Base-by-base conservation (phyloP, 2,888 invertebrate genomes). In the Dryobota labecula region DNA sequence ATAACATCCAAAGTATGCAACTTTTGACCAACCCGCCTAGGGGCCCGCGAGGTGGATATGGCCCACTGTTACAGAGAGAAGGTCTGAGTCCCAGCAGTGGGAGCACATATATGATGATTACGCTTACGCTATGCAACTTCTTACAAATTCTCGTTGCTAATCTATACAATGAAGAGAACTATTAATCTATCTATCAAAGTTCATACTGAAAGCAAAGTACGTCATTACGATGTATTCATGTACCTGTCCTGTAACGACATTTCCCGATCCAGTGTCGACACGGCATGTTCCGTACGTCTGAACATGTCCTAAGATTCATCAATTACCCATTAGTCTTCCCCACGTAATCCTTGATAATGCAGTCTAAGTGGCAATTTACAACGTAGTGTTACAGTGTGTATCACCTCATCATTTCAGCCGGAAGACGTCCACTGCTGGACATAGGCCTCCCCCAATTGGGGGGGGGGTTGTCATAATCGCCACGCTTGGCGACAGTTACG, bases 301-400 rank as follows among this genome's bases (percentile, higher is more conserved):
- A 30, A 57, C 65, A 73, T 65, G 76, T 73, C 56, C 74, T 65
- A 33, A 65, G 61, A 62, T 80, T 61, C 80, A 73, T 65, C 56
- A 79, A 73, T 58, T 70, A 75, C 30, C 70, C 33, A 78, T 43
- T 64, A n/a, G 58, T 64, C 43, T 38, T n/a, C 30, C 13, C 11
- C 58, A 33, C 58, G 18, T 80, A 58, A 58, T 63, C 66, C 66
- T 73, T 49, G 75, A 63, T 66, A 43, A 73, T 54, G 53, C 41
- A 43, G 57, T 47, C 24, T 58, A 66, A 38, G 47, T 67, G 53
- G 11, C 27, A 58, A 53, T 58, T 67, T 47, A 63, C 43, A 53
- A 30, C 38, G 27, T 49, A 24, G 18, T 41, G 6, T 15, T 18
- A 49, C 20, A 13, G n/a, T 43, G n/a, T n/a, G n/a, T n/a, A n/a